These are phyloP conservation scores for Conus ventricosus DNA, from an alignment of 1,140 invertebrate species.

Conservation along the genomic window DNA sequence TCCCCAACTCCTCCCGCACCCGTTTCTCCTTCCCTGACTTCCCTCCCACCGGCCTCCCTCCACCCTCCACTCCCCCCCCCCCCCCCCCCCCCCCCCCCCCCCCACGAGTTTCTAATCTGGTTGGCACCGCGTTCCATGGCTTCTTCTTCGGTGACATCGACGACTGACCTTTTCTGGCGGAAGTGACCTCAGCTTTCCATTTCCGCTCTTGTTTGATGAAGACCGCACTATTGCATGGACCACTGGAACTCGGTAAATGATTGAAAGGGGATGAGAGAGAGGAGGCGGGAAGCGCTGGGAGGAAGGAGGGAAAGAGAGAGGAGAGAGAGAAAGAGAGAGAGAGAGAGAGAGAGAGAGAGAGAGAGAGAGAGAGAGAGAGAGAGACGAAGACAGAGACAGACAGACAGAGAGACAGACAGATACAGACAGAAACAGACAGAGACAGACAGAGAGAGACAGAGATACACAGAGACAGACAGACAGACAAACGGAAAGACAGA, in stretches of 20 bases:
- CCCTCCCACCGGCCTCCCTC: too few species aligned
- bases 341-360: too few species aligned
- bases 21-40: too few species aligned
- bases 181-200: neutral
- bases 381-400: slow-evolving; percentile 28
- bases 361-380: slow-evolving; percentile 27
- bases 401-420: neutral
- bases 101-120: too few species aligned
- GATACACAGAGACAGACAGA: too few species aligned
- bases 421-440: too few species aligned
- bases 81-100: too few species aligned
- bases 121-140: neutral
- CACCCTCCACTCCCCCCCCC: too few species aligned
- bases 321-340: neutral
- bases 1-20: too few species aligned
- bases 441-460: too few species aligned
- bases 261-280: neutral
- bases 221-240: neutral
- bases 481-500: too few species aligned
- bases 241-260: neutral
- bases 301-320: neutral
- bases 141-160: neutral
- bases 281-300: slow-evolving; percentile 9
- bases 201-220: neutral
- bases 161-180: too few species aligned